phyloP scores from a whole-genome alignment of 2,888 invertebrate species.

The Thyatira batis region DNA sequence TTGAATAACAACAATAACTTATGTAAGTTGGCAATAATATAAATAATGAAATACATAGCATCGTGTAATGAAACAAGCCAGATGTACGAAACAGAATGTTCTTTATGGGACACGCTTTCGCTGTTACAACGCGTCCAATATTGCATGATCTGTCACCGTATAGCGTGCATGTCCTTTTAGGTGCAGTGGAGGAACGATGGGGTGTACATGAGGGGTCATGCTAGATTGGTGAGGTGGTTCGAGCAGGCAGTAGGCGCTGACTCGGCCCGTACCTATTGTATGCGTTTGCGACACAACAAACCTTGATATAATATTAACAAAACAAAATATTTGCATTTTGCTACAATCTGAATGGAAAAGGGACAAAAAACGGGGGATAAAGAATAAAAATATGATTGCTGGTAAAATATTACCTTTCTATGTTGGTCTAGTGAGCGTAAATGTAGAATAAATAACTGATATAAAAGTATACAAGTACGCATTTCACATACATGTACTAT shows the following conservation, averaged over 20 bases:
- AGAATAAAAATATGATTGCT: conserved; percentile 18
- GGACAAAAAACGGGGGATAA: conserved; percentile 18
- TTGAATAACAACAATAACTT: conserved; percentile 26
- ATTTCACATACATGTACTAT: too few relatives aligned
- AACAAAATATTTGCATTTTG: conserved; percentile 48
- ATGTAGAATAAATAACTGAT: neutral
- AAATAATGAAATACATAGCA: conserved; percentile 45
- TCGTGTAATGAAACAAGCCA: conserved; percentile 71
- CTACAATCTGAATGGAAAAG: conserved; percentile 32
- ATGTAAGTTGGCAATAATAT: conserved; percentile 27
- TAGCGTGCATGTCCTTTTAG: conserved; percentile 35
- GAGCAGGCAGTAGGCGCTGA: conserved; percentile 44
- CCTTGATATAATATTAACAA: conserved; percentile 54
- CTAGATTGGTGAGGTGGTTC: conserved; percentile 31
- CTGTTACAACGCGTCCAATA: conserved; percentile 64
- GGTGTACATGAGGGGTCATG: conserved; percentile 32
- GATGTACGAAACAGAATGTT: conserved; percentile 73
- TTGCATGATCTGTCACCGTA: conserved; percentile 50
- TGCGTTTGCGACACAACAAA: conserved; percentile 53
- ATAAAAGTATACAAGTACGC: too few relatives aligned
- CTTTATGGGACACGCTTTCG: conserved; percentile 74
- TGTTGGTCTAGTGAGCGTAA: neutral
- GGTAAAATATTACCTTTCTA: neutral
- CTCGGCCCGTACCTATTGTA: conserved; percentile 48
- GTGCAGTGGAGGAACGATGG: conserved; percentile 25